Base-by-base conservation (phyloP, 2,113 vertebrate genomes). In the Struthio camelus region DNA sequence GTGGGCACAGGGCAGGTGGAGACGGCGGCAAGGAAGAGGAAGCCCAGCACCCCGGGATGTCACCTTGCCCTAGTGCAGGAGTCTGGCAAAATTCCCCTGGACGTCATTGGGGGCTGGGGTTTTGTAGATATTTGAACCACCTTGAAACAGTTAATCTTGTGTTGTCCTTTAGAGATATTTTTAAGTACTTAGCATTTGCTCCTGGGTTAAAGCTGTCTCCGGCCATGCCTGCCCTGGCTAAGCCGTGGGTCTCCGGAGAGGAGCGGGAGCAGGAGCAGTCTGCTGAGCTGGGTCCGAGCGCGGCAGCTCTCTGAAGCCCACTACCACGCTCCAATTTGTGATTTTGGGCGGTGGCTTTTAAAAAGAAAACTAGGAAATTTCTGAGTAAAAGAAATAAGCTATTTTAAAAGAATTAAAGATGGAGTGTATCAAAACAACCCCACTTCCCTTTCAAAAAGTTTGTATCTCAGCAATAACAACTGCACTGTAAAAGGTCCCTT, bases 31-130 rank as follows among this genome's bases (percentile, higher is more conserved):
- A 42, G 10, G 12, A 84, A 23, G 71, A 89, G 25, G 17, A 8
- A 78, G 23, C 9, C 14, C 20, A 6, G 38, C 30, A 65, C 20
- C 3, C 1, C 1, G 14, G 28, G 54, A 61, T 62, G 46, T 50
- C 30, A 11, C 19, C 64, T 58, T 23, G 23, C 25, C 32, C 62
- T 1, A 1, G 12, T 27, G 54, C 32, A 59, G 62, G 16, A 80
- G 17, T 40, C 0, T 0, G 50, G 40, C 22, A 80, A 81, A 91
- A 30, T 1, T 17, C 14, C 65, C 23, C 42, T 46, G 1, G 0
- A 9, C 61, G n/a, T 85, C 48, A 14, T 8, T 8, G 20, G 16
- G 16, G 53, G n/a, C 32, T 0, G 1, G 28, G 19, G 8, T 12
- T 90, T 82, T 65, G 18, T 42, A 61, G 25, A 14, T 51, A 20